These are phyloP conservation scores for Drosophila vallismaia DNA, from an alignment of 2,888 invertebrate genomes.

Conservation along the genomic window DNA sequence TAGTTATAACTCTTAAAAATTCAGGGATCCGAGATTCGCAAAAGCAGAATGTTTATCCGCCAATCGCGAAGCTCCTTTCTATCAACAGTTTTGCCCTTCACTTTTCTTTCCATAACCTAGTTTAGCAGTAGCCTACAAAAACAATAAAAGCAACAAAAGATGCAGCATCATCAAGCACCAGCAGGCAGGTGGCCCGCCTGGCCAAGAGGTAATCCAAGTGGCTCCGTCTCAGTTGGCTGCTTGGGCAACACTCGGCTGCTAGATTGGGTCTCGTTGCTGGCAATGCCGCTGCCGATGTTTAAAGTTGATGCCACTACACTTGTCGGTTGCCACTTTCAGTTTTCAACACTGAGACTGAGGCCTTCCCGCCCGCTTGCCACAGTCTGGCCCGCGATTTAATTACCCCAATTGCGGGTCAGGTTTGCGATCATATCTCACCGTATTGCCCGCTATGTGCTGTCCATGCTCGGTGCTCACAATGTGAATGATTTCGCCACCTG, in stretches of 20 bases:
- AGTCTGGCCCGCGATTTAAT: slow-evolving; percentile 54
- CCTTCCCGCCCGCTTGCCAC: slow-evolving; percentile 8
- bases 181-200: slow-evolving; percentile 32
- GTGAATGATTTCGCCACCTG: slow-evolving; percentile 84
- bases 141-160: slow-evolving; percentile 54
- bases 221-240: slow-evolving; percentile 75
- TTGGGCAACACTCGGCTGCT: slow-evolving; percentile 63
- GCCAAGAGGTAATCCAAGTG: slow-evolving; percentile 74
- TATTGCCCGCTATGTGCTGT: slow-evolving; percentile 81
- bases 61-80: slow-evolving; percentile 69
- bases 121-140: slow-evolving; percentile 57
- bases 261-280: slow-evolving; percentile 27
- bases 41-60: slow-evolving; percentile 15
- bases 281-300: slow-evolving; percentile 10
- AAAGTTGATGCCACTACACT: slow-evolving; percentile 12
- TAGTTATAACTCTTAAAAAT: no score
- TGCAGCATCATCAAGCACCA: slow-evolving; percentile 76
- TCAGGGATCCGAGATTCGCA: slow-evolving; percentile 23
- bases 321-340: slow-evolving; percentile 68
- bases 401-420: slow-evolving; percentile 64
- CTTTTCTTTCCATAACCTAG: slow-evolving; percentile 79
- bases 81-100: slow-evolving; percentile 74
- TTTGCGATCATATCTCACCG: slow-evolving; percentile 71
- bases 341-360: slow-evolving; percentile 61
- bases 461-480: slow-evolving; percentile 82